These are phyloP conservation scores for Malthinus seriepunctatus DNA, from an alignment of 2,888 invertebrate species.

Conservation along the genomic window DNA sequence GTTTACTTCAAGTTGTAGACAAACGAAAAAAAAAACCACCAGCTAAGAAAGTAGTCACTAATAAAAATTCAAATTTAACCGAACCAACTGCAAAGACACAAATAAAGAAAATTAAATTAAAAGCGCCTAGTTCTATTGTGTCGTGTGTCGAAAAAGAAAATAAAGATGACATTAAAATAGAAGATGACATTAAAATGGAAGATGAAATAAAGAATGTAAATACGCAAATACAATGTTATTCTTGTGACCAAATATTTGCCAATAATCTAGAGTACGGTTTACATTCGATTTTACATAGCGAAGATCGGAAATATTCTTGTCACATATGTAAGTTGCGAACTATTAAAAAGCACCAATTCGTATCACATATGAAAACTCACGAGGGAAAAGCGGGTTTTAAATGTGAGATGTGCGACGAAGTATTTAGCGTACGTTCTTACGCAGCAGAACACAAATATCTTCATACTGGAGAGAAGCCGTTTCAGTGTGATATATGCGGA, in stretches of 20 bases:
- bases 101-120: no score
- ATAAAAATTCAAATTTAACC: no score
- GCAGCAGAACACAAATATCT: slow-evolving; percentile 61
- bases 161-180: no score
- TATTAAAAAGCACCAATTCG: slow-evolving; percentile 44
- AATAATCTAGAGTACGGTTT: slow-evolving; percentile 40
- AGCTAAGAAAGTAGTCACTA: no score
- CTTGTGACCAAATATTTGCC: slow-evolving; percentile 29
- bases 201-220: background rate
- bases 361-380: slow-evolving; percentile 47
- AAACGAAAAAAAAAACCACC: no score
- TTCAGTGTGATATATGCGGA: slow-evolving; percentile 59
- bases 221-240: slow-evolving; percentile 25
- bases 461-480: slow-evolving; percentile 58
- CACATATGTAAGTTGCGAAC: slow-evolving; percentile 48
- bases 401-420: slow-evolving; percentile 59
- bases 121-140: no score
- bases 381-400: slow-evolving; percentile 56
- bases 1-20: no score
- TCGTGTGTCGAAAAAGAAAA: no score
- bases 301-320: slow-evolving; percentile 44
- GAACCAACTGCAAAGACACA: no score
- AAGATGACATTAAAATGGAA: no score
- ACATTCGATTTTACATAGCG: slow-evolving; percentile 44
- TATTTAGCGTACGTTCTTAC: slow-evolving; percentile 55